Base-by-base conservation (phyloP, 2,113 vertebrate genomes). In the Eudyptes chrysolophus region DNA sequence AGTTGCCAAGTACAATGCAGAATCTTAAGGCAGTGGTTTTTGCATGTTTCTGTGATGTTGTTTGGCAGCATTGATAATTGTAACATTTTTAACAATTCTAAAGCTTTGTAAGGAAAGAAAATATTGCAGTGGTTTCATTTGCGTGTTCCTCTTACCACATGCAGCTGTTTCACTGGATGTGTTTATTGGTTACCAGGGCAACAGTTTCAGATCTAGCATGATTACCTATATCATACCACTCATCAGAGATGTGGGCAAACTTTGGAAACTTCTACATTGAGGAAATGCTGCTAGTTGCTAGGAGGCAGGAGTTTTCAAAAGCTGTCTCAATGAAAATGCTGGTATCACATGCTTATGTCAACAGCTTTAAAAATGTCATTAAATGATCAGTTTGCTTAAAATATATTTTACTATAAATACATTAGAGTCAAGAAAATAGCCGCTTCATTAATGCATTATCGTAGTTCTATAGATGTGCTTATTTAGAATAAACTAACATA, bases 191-290 rank as follows among this genome's bases (percentile, higher is more conserved):
- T 88, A 60, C 93, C 87, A 90, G 26, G 87, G 85, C 82, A 96
- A 94, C 94, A 44, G 13, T 55, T 81, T 81, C 60, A 93, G 90
- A 95, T 82, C 38, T 72, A 36, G 52, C 84, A 51, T 25, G 95
- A 95, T 83, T 83, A 94, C 79, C 94, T 90, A 64, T 96, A 97
- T 97, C 94, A 3, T 27, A 75, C 14, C 82, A 61, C 65, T 58
- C 68, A 96, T 93, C 93, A 92, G 68, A 93, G 82, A 90, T 88
- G 78, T 93, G 92, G 89, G 97, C 89, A 93, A 96, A 95, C 79
- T 92, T 71, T 58, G 70, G 77, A 62, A 96, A 94, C 58, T 85
- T 83, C 54, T 83, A 58, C 57, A 83, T 6, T 72, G 58, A 87
- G 75, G 84, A 97, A 96, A 92, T 46, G 71, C 51, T 93, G 71